Evolutionary conservation across 2,113 vertebrate species (phyloP), one percentile per base, ranked within the genome.

Genomic region (Cynopterus brachyotis): DNA sequence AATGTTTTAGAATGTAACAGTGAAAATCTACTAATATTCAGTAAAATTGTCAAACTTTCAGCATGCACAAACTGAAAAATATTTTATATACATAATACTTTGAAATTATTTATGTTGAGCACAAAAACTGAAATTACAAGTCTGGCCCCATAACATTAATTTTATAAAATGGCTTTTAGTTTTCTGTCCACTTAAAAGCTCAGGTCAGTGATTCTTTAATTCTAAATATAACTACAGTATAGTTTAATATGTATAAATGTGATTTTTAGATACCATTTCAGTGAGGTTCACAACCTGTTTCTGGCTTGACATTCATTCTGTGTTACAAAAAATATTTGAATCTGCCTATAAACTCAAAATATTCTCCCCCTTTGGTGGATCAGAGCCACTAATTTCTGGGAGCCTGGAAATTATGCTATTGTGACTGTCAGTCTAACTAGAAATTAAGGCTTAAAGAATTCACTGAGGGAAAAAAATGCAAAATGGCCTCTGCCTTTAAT

Each of bases 101-200:
- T 94, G 67, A 96, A 96, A 89, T 96, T 60, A 82, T 76, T 32
- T 87, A 87, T 70, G 30, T 83, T 76, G 57, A 73, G 11, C 40
- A 92, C 90, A 91, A 95, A 96, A 93, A 79, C n/a, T 72, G n/a
- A 95, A 95, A 86, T 95, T 94, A 81, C 12, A 92, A 83, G 32
- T 83, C 59, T 95, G 66, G 47, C 17, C 32, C 30, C 26, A 97
- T 13, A 83, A 79, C 70, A 97, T 97, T 95, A 95, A 97, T 90
- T 96, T 93, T 92, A 50, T 35, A 96, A 95, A 96, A 32, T 96
- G 17, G n/a, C 37, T 79, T 97, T 93, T 86, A 26, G 30, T 76
- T 95, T 97, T 60, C 76, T 86, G 59, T 73, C 60, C 82, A 73
- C 75, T 93, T 92, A 93, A 81, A 95, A 92, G 28, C 47, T 89